Percentiles rank a stretch among this genome's conserved stretches.
Evolutionary conservation across 1,140 invertebrate genomes (phyloP).

Genomic region (Brachionus rubens): DNA sequence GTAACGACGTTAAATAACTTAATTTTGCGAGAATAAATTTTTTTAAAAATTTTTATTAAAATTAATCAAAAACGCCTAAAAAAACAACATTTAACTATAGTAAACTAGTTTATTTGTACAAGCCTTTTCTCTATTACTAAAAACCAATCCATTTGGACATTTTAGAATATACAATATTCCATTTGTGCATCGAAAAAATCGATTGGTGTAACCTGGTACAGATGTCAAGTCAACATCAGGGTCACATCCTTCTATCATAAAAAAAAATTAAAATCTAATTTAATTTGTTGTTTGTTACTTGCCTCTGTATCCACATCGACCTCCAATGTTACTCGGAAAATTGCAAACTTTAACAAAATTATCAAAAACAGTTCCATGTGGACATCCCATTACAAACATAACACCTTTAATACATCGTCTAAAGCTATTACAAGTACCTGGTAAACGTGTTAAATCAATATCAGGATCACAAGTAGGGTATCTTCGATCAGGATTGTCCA

Average conservation of each 20-base stretch:
- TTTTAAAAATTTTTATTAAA: too few relatives aligned
- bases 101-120: background rate
- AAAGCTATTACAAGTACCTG: background rate
- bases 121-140: background rate
- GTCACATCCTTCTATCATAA: background rate
- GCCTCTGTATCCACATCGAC: background rate
- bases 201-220: background rate
- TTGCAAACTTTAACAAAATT: background rate
- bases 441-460: background rate
- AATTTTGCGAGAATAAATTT: too few relatives aligned
- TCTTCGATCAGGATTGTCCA: too few relatives aligned
- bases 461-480: constrained; percentile 1
- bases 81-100: too few relatives aligned
- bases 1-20: too few relatives aligned
- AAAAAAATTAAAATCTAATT: background rate
- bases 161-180: constrained; percentile 7
- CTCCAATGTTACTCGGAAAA: constrained; percentile 9
- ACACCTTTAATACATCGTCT: background rate
- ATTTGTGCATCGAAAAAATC: constrained; percentile 25
- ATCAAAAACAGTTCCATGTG: constrained; percentile 23
- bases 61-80: too few relatives aligned
- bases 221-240: background rate
- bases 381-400: constrained; percentile 2
- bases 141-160: background rate
- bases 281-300: background rate